A percentile compares a stretch with the other conserved stretches of the same genome.
These are phyloP conservation scores for Tricholaema leucomelas DNA, from an alignment of 2,113 vertebrate genomes.

Conservation along the genomic window DNA sequence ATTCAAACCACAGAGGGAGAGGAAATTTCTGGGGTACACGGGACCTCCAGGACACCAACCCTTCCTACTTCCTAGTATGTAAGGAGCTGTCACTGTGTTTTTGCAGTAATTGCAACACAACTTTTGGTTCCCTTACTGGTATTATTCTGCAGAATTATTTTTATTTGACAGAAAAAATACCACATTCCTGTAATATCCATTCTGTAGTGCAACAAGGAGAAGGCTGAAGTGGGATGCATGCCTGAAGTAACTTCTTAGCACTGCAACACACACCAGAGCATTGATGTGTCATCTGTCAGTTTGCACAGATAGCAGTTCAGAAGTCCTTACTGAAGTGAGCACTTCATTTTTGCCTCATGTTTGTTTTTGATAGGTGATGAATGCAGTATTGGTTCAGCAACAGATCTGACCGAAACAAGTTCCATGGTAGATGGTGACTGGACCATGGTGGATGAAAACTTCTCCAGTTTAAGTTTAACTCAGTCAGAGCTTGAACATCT, in stretches of 20 bases:
- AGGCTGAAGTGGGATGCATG: not conserved
- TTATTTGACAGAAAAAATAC: not conserved
- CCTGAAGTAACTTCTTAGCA: not conserved
- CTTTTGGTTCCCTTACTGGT: not conserved
- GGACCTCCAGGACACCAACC: too few species aligned
- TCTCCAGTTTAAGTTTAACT: slow-evolving; percentile 89
- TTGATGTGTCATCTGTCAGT: not conserved
- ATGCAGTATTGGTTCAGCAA: slow-evolving; percentile 96
- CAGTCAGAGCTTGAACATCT: slow-evolving; percentile 96
- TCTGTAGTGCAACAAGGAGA: not conserved
- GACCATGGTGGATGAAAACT: slow-evolving; percentile 96
- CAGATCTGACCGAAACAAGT: slow-evolving; percentile 96
- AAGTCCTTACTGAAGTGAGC: slow-evolving; percentile 17
- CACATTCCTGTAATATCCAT: not conserved
- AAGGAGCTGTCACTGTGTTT: not conserved
- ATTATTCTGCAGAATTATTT: not conserved
- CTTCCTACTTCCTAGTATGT: not conserved
- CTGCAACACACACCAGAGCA: not conserved
- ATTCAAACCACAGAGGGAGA: too few species aligned
- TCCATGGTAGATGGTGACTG: slow-evolving; percentile 97
- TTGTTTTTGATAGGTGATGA: slow-evolving; percentile 86
- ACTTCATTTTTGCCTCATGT: slow-evolving; percentile 40
- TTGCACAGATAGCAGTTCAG: not conserved
- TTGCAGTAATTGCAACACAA: not conserved
- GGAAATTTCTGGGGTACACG: too few species aligned